Percentiles rank a stretch among this genome's conserved stretches.
Evolutionary conservation across 2,888 invertebrate species (phyloP).

Genomic region (Diarsia brunnea): DNA sequence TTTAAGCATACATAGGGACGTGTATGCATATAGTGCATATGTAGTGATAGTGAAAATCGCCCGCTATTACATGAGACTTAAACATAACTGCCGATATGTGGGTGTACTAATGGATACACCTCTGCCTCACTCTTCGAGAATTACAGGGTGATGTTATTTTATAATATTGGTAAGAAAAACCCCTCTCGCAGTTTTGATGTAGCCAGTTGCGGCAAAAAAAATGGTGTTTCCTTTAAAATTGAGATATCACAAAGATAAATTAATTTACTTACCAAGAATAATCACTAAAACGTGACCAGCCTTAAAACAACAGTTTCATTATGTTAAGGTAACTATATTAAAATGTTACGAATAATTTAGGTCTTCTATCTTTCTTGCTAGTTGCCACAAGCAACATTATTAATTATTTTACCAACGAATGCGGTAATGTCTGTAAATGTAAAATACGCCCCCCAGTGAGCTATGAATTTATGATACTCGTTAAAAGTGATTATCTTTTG

Average conservation of each 20-base stretch:
- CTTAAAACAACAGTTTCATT: not conserved
- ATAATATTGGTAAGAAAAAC: not conserved
- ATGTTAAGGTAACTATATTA: not conserved
- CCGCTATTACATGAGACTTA: too few relatives aligned
- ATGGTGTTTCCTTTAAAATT: too few relatives aligned
- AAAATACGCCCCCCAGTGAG: constrained; percentile 36
- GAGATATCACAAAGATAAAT: not conserved
- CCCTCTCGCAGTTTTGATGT: not conserved
- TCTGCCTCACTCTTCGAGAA: too few relatives aligned
- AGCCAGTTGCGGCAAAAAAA: not conserved
- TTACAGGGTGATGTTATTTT: too few relatives aligned
- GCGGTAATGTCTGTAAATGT: constrained; percentile 20
- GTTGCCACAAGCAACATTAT: not conserved
- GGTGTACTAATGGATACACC: too few relatives aligned
- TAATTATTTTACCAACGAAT: constrained; percentile 31
- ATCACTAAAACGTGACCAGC: not conserved
- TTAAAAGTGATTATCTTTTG: constrained; percentile 37
- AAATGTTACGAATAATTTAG: not conserved
- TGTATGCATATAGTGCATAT: too few relatives aligned
- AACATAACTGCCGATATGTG: too few relatives aligned
- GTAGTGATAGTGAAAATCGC: too few relatives aligned
- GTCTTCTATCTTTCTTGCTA: not conserved
- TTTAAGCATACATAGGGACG: too few relatives aligned
- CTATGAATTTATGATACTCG: constrained; percentile 38
- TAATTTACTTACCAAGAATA: not conserved